phyloP scores from a whole-genome alignment of 2,113 vertebrate genomes.

The Menura novaehollandiae region DNA sequence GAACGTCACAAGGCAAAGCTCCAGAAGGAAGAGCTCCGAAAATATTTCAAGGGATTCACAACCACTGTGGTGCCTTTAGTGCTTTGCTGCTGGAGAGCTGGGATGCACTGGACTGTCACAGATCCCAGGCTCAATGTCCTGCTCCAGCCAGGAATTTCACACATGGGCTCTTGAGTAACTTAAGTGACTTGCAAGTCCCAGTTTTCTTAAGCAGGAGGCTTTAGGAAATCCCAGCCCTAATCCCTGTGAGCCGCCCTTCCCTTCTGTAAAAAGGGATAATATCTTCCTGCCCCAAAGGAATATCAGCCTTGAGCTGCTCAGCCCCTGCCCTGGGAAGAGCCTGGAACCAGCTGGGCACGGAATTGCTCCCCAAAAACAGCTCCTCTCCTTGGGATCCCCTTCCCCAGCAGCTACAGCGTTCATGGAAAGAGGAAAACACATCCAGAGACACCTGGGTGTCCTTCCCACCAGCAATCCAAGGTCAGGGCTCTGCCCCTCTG shows the following conservation, averaged over 20 bases:
- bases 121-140: rapidly evolving
- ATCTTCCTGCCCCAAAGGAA: not conserved
- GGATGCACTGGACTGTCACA: rapidly evolving
- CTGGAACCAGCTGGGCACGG: not conserved
- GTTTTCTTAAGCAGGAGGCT: not conserved
- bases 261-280: not conserved
- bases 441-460: not conserved
- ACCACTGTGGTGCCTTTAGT: rapidly evolving
- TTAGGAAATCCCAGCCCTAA: slow-evolving; percentile 28
- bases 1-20: not conserved
- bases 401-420: rapidly evolving
- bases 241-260: not conserved
- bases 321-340: rapidly evolving
- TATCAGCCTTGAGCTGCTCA: rapidly evolving
- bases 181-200: not conserved
- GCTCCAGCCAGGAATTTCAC: not conserved
- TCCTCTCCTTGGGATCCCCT: not conserved
- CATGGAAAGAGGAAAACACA: not conserved
- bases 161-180: not conserved
- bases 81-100: not conserved
- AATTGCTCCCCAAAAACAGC: not conserved
- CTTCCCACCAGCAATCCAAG: not conserved
- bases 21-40: not conserved
- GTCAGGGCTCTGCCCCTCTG: not conserved
- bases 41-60: rapidly evolving